Percentiles rank a stretch among this genome's conserved stretches.
phyloP scores from a whole-genome alignment of 2,888 invertebrate genomes.

The Frankliniella fusca region DNA sequence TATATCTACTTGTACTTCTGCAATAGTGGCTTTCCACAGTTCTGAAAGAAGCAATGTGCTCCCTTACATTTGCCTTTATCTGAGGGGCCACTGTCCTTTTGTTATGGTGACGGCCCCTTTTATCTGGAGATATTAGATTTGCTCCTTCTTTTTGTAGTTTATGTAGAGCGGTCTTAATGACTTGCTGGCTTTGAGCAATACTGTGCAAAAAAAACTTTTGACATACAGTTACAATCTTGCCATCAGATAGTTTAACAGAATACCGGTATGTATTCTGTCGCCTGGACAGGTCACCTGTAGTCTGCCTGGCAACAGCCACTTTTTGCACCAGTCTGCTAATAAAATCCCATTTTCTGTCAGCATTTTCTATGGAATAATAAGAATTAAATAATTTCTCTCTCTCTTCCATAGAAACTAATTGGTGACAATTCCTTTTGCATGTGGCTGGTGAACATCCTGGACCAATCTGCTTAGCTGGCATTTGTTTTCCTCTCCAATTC shows the following conservation, averaged over 20 bases:
- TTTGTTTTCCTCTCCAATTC: background rate
- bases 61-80: conserved; percentile 1
- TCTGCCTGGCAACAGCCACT: too few relatives aligned
- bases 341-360: background rate
- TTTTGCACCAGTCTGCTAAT: background rate
- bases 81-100: background rate
- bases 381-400: background rate
- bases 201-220: background rate
- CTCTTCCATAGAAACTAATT: background rate
- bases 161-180: background rate
- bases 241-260: background rate
- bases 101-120: background rate
- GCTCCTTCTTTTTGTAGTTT: too few relatives aligned
- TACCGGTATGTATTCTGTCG: background rate
- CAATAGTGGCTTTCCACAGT: conserved; percentile 28
- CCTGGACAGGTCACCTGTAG: background rate
- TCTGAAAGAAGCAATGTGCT: conserved; percentile 14
- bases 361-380: background rate
- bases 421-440: background rate
- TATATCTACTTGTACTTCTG: background rate
- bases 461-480: background rate
- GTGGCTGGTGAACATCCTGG: background rate
- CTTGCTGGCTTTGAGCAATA: background rate
- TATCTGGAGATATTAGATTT: too few relatives aligned
- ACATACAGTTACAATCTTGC: background rate